Percentiles rank a stretch among this genome's conserved stretches.
These are phyloP conservation scores for Brachystomella parvula DNA, from an alignment of 1,140 invertebrate genomes.

Conservation along the genomic window DNA sequence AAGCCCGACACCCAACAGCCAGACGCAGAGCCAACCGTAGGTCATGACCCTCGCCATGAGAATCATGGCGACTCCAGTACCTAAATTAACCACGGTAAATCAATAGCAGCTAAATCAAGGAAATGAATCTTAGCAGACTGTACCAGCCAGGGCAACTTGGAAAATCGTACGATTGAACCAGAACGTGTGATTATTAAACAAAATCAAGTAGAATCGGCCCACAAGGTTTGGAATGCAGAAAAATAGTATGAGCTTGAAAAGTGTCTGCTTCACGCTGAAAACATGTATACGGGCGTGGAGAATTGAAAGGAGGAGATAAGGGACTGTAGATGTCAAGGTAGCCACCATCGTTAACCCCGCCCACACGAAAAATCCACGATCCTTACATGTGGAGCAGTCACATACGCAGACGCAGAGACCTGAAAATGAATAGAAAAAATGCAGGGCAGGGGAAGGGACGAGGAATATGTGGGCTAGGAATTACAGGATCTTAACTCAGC, in stretches of 20 bases:
- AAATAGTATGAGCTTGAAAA: not conserved
- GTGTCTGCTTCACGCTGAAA: not conserved
- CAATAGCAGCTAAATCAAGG: too few relatives aligned
- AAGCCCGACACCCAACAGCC: not conserved
- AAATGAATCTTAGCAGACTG: too few relatives aligned
- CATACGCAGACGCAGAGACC: not conserved
- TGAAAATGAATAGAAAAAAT: not conserved
- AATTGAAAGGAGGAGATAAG: not conserved
- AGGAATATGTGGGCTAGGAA: too few relatives aligned
- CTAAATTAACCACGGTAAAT: too few relatives aligned
- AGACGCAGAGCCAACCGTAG: not conserved
- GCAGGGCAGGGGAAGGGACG: not conserved
- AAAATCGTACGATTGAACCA: not conserved
- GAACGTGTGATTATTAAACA: not conserved
- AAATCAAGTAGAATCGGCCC: not conserved
- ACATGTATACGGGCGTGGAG: not conserved
- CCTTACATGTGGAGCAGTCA: not conserved
- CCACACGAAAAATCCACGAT: not conserved
- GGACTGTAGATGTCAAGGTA: not conserved
- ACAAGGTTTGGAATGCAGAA: not conserved
- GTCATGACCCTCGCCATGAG: not conserved
- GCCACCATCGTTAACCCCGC: not conserved
- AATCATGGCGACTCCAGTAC: not conserved
- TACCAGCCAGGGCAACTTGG: constrained; percentile 1
- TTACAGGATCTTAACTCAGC: not conserved